Evolutionary conservation across 92 coral and sea anemone genomes (phyloP).

Genomic region (Plumapathes pennacea): DNA sequence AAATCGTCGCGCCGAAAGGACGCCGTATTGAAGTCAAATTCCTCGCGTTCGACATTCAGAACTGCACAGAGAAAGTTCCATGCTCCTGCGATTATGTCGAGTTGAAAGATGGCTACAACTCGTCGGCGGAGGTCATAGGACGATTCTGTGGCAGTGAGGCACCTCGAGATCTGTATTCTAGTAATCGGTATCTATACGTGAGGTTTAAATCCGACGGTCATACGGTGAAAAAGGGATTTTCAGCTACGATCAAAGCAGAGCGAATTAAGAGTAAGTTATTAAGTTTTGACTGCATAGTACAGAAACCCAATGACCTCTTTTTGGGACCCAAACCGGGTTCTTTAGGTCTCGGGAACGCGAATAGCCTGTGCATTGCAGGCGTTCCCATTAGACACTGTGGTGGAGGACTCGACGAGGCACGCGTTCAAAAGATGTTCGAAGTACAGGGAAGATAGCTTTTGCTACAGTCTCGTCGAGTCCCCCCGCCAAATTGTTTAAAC

Average conservation of each 20-base stretch:
- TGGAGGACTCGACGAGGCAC: neutral
- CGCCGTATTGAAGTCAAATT: slow-evolving; percentile 39
- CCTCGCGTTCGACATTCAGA: slow-evolving; percentile 31
- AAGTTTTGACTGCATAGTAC: no score
- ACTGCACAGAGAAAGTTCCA: slow-evolving; percentile 31
- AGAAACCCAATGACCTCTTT: no score
- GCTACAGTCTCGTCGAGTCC: no score
- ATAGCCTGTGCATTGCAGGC: no score
- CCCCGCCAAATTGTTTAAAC: no score
- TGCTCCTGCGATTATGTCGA: slow-evolving; percentile 67
- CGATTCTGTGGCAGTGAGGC: slow-evolving; percentile 46
- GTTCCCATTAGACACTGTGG: neutral
- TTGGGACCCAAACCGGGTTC: no score
- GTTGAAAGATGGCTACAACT: slow-evolving; percentile 58
- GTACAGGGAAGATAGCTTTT: no score
- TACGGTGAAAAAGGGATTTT: slow-evolving; percentile 39
- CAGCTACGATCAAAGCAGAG: slow-evolving; percentile 39
- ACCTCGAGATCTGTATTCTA: slow-evolving; percentile 49
- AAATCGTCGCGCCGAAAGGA: slow-evolving; percentile 25
- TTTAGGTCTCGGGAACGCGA: no score
- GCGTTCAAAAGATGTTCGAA: no score
- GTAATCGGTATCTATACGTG: slow-evolving; percentile 56
- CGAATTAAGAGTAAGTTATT: no score
- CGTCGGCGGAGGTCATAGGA: slow-evolving; percentile 36
- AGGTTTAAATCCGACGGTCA: slow-evolving; percentile 49